These are phyloP conservation scores for Branchinecta sandiegonensis DNA, from an alignment of 2,888 invertebrate genomes.

Conservation along the genomic window DNA sequence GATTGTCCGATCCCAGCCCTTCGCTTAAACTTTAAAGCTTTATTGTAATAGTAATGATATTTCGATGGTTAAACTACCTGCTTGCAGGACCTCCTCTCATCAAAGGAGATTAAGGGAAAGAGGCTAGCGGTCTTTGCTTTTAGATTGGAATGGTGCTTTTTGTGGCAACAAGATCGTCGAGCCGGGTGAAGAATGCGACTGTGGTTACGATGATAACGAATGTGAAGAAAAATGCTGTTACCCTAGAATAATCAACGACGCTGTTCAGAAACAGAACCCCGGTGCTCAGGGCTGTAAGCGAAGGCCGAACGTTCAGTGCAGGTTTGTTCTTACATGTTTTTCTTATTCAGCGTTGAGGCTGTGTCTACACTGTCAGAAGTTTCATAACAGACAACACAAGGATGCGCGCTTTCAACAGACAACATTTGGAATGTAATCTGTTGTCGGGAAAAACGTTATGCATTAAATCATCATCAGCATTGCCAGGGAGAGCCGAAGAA, in stretches of 20 bases:
- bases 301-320: constrained; percentile 61
- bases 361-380: too few relatives aligned
- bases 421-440: too few relatives aligned
- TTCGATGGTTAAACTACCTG: neutral
- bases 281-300: constrained; percentile 67
- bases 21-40: too few relatives aligned
- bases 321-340: constrained; percentile 37
- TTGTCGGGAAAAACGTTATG: too few relatives aligned
- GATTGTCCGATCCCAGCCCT: too few relatives aligned
- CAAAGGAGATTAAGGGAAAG: too few relatives aligned
- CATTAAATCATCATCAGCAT: too few relatives aligned
- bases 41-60: neutral
- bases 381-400: too few relatives aligned
- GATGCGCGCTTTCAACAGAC: too few relatives aligned
- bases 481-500: too few relatives aligned
- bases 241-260: constrained; percentile 57
- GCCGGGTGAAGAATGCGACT: constrained; percentile 94
- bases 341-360: too few relatives aligned
- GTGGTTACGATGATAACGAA: constrained; percentile 80
- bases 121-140: neutral
- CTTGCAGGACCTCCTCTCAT: neutral
- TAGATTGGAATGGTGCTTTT: constrained; percentile 67
- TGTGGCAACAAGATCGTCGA: constrained; percentile 99
- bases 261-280: constrained; percentile 50
- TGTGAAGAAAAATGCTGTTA: constrained; percentile 89